Evolutionary conservation across 2,888 invertebrate genomes (phyloP), one percentile per base, ranked within the genome.

Genomic region (Amiota minor): DNA sequence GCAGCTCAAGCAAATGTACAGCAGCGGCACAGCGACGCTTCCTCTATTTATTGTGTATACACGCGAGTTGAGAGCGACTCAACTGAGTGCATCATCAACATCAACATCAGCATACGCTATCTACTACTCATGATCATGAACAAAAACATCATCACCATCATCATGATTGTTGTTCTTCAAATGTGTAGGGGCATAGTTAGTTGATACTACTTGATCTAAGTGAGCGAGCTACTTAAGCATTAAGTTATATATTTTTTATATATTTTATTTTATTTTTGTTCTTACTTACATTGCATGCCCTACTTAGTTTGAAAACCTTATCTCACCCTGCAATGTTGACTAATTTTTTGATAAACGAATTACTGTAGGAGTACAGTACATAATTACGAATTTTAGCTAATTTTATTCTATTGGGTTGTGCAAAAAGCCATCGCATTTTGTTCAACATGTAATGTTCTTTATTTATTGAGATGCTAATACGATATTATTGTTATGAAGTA

Each of bases 1-100:
- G 74, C 74, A 64, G 65, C 71, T 71, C 50, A 10, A 65, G 55
- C 61, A 70, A 71, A 72, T 23, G 35, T 68, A 53, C 67, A 68
- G 35, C 67, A n/a, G 12, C n/a, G 35, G 50, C 53, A 53, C 53
- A 68, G 35, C 67, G 23, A 8, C n/a, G 53, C 50, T 68, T 53
- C 46, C 67, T 68, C 67, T 65, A 23, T 68, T 68, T 53, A n/a
- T 50, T 68, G 67, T 23, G 23, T 23, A 23, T 23, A 23, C 23
- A 23, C 23, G 23, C 23, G 23, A 23, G 23, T 23, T 45, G 16
- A 23, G 65, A 10, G 65, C 16, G 18, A 16, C 16, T 65, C 47
- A 47, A 47, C 67, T 68, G 53, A 53, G 50, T 50, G 67, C 53
- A 65, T 65, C 65, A 49, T 65, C 65, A 65, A 65, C 65, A 49